Evolutionary conservation across 2,113 vertebrate species (phyloP).

Genomic region (Hyla sarda): DNA sequence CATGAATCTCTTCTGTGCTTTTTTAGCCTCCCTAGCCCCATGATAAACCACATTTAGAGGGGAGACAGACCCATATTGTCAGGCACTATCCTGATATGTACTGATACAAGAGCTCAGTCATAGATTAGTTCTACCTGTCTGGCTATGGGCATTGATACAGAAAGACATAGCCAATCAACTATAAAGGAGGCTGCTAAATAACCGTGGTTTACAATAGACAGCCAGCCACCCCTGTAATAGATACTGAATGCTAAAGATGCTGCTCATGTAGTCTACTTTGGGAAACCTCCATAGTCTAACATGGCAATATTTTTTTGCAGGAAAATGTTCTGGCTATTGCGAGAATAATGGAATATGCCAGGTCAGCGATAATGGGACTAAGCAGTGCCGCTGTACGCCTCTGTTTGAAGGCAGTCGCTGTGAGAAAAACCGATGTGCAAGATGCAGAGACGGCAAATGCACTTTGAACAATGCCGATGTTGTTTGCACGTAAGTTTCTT

Average conservation of each 20-base stretch:
- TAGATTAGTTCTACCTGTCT: no score
- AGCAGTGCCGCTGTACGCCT: constrained; percentile 81
- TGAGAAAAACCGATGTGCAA: constrained; percentile 84
- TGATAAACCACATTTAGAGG: no score
- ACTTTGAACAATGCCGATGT: constrained; percentile 77
- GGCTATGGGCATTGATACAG: no score
- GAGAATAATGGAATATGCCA: constrained; percentile 84
- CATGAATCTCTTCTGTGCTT: no score
- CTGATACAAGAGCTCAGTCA: no score
- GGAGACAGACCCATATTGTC: no score
- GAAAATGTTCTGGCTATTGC: constrained; percentile 87
- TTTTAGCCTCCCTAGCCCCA: no score
- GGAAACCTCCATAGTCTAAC: not conserved
- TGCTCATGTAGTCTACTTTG: not conserved
- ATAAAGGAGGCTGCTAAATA: not conserved
- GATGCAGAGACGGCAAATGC: constrained; percentile 88
- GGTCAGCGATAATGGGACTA: constrained; percentile 76
- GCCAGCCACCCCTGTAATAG: no score
- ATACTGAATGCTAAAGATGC: no score
- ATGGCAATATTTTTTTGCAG: constrained; percentile 64
- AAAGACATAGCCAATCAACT: no score
- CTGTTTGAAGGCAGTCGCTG: constrained; percentile 82
- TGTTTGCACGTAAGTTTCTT: constrained; percentile 82
- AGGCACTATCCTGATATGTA: no score
- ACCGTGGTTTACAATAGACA: not conserved